These are phyloP conservation scores for Gallinago stenura DNA, from an alignment of 2,797 vertebrate species.

Conservation along the genomic window DNA sequence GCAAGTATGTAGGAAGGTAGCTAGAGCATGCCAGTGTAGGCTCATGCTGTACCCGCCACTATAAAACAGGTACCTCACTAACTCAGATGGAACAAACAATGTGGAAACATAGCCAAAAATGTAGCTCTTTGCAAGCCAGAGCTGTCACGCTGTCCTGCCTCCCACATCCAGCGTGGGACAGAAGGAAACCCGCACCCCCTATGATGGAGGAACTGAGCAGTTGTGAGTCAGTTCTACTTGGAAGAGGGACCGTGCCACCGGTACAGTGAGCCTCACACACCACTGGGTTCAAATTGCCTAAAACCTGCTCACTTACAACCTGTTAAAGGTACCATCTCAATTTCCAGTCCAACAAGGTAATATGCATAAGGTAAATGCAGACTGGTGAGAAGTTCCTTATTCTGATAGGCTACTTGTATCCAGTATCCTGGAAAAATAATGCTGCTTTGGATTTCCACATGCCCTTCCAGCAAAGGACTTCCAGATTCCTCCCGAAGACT, in stretches of 20 bases:
- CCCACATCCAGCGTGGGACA: not conserved
- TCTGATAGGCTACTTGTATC: not conserved
- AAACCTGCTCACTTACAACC: not conserved
- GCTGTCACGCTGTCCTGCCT: not conserved
- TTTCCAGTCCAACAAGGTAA: not conserved
- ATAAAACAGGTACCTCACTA: not conserved
- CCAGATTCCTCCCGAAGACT: not conserved
- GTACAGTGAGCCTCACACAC: not conserved
- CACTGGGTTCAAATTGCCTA: not conserved
- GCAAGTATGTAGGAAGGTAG: conserved; percentile 51
- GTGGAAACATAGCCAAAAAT: not conserved
- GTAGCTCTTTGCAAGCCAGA: not conserved
- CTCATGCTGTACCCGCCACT: not conserved
- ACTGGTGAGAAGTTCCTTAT: not conserved
- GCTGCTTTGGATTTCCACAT: not conserved
- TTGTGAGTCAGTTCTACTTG: not conserved
- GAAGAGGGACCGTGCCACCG: not conserved
- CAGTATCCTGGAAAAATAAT: not conserved
- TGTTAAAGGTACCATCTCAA: not conserved
- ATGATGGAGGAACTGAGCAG: not conserved
- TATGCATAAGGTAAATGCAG: not conserved
- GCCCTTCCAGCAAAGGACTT: not conserved
- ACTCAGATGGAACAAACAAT: not conserved
- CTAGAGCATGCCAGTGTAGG: not conserved
- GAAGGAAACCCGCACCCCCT: rapidly evolving